These are phyloP conservation scores for Pseudomugil gertrudae DNA, from an alignment of 2,797 vertebrate species.

Conservation along the genomic window DNA sequence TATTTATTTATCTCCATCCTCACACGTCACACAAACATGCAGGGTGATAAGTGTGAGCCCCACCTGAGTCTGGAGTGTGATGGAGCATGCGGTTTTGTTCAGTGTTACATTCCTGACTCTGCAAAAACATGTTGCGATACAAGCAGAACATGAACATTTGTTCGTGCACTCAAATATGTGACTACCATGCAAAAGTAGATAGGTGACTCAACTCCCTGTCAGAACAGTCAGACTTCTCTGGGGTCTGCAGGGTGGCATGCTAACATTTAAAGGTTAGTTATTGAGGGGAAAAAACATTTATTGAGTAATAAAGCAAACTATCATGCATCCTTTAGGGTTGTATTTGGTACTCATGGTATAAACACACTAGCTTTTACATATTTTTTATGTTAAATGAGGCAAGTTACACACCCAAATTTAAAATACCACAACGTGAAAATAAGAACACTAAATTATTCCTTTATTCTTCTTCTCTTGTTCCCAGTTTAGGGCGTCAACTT, in stretches of 20 bases:
- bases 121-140: constrained; percentile 37
- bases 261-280: too few relatives aligned
- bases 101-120: constrained; percentile 37
- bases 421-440: neutral
- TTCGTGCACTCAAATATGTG: constrained; percentile 7
- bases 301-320: too few relatives aligned
- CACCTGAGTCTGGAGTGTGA: constrained; percentile 1
- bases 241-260: too few relatives aligned
- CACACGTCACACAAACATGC: neutral
- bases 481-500: neutral
- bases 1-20: neutral
- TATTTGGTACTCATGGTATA: too few relatives aligned
- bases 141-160: neutral
- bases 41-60: neutral
- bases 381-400: too few relatives aligned
- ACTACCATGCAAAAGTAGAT: constrained; percentile 4
- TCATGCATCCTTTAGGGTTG: too few relatives aligned
- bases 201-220: constrained; percentile 25
- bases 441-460: neutral
- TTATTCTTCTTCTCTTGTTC: neutral
- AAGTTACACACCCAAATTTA: too few relatives aligned
- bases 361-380: too few relatives aligned
- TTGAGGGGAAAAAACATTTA: too few relatives aligned
- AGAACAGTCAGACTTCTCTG: constrained; percentile 1
- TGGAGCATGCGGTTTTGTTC: neutral